These are phyloP conservation scores for Oreochromis spilurus DNA, from an alignment of 2,113 vertebrate genomes.

Conservation along the genomic window DNA sequence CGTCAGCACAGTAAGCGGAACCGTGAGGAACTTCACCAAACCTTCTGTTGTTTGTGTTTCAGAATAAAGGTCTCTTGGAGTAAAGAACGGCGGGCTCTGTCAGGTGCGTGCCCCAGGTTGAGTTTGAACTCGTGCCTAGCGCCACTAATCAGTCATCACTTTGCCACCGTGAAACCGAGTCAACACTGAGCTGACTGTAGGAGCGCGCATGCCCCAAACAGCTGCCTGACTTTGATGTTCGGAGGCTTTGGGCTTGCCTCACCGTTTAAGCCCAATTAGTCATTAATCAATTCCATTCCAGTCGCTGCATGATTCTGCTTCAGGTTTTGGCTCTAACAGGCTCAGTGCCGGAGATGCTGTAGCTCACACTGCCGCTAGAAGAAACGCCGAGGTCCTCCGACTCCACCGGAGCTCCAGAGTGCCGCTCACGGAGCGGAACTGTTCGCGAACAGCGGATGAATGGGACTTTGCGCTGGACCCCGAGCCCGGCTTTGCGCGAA, in stretches of 20 bases:
- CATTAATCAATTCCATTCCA: constrained; percentile 70
- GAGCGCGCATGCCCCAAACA: not conserved
- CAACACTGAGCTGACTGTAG: not conserved
- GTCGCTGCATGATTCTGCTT: constrained; percentile 63
- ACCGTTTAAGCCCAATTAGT: constrained; percentile 36
- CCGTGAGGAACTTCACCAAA: not conserved
- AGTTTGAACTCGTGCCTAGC: not conserved
- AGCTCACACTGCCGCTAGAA: constrained; percentile 48
- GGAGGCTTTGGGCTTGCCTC: not conserved
- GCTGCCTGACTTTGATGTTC: not conserved
- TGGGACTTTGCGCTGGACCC: constrained; percentile 42
- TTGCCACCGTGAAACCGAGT: not conserved
- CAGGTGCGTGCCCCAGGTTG: not conserved
- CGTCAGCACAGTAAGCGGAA: not conserved
- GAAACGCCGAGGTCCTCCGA: constrained; percentile 45
- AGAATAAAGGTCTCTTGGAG: not conserved
- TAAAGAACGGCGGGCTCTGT: not conserved
- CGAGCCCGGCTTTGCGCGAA: constrained; percentile 5
- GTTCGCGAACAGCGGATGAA: constrained; percentile 27
- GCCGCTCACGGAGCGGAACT: not conserved
- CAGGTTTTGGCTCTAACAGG: constrained; percentile 66
- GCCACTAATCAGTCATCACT: not conserved
- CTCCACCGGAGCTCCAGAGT: constrained; percentile 15
- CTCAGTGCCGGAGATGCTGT: constrained; percentile 60
- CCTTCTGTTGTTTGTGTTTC: not conserved